Evolutionary conservation across 2,797 vertebrate genomes (phyloP).

Genomic region (Ctenopoma multispine): DNA sequence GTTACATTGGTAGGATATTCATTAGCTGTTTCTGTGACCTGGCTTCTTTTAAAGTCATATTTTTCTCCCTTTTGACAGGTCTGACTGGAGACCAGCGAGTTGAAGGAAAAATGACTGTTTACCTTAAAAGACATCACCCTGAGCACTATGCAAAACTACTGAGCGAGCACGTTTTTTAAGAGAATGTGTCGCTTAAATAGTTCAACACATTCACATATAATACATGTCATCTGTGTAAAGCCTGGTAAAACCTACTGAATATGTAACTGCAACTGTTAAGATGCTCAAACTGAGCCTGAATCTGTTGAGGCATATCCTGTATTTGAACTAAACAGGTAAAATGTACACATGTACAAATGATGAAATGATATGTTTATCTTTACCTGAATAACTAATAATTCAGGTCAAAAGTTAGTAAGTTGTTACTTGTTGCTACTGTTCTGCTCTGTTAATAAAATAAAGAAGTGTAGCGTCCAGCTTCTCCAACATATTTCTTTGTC

Average conservation of each 20-base stretch:
- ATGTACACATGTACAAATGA: background rate
- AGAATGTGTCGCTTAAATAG: background rate
- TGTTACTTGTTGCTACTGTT: background rate
- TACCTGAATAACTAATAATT: background rate
- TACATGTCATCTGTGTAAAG: conserved; percentile 7
- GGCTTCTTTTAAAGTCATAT: background rate
- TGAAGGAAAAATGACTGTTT: conserved; percentile 84
- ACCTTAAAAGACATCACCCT: conserved; percentile 79
- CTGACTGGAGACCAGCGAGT: conserved; percentile 73
- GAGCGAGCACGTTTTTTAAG: conserved; percentile 73
- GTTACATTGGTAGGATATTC: background rate
- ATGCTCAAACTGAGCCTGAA: background rate
- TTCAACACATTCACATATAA: conserved; percentile 3
- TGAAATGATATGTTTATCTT: background rate
- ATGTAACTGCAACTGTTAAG: background rate
- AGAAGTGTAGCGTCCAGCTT: too few species aligned
- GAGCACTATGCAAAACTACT: conserved; percentile 81
- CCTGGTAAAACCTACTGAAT: background rate
- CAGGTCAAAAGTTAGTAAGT: background rate
- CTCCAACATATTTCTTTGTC: too few species aligned
- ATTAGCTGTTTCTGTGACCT: background rate
- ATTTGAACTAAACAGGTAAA: background rate
- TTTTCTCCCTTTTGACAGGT: conserved; percentile 62
- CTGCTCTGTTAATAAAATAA: background rate
- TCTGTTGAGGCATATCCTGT: background rate